phyloP scores from a whole-genome alignment of 2,113 vertebrate species.

The Marcusenius ussheri region DNA sequence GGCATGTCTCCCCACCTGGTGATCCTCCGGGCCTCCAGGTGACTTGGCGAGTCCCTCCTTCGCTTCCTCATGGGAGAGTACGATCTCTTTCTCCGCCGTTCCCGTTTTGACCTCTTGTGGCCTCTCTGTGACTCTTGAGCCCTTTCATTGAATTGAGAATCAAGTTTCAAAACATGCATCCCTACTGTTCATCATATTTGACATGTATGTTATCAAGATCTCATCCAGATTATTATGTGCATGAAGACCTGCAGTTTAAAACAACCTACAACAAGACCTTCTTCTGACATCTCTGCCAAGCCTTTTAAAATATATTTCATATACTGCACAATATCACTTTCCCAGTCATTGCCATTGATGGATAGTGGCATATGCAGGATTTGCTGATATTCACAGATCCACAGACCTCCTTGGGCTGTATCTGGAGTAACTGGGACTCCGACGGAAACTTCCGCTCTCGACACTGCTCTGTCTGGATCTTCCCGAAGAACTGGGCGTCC shows the following conservation, averaged over 20 bases:
- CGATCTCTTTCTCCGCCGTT: constrained; percentile 61
- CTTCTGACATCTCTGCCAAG: not conserved
- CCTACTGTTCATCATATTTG: not conserved
- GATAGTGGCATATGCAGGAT: not conserved
- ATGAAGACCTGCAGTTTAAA: not conserved
- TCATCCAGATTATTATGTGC: not conserved
- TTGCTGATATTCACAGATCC: not conserved
- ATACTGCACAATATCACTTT: not conserved
- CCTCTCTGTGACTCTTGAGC: constrained; percentile 56
- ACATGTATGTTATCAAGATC: not conserved
- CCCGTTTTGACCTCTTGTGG: constrained; percentile 56
- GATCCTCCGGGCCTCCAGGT: constrained; percentile 90
- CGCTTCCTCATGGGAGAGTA: constrained; percentile 89
- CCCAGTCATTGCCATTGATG: not conserved
- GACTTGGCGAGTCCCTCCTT: constrained; percentile 91
- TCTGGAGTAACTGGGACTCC: constrained; percentile 77
- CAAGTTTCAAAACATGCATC: not conserved
- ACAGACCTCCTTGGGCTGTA: constrained; percentile 75
- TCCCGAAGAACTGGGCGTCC: constrained; percentile 72
- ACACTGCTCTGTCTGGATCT: constrained; percentile 69
- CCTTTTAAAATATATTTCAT: not conserved
- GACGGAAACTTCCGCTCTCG: constrained; percentile 61
- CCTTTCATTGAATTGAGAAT: constrained; percentile 37
- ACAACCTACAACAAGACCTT: not conserved
- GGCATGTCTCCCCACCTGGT: constrained; percentile 67